Base-by-base conservation (phyloP, 2,888 invertebrate genomes). In the Hemistola chrysoprasaria region DNA sequence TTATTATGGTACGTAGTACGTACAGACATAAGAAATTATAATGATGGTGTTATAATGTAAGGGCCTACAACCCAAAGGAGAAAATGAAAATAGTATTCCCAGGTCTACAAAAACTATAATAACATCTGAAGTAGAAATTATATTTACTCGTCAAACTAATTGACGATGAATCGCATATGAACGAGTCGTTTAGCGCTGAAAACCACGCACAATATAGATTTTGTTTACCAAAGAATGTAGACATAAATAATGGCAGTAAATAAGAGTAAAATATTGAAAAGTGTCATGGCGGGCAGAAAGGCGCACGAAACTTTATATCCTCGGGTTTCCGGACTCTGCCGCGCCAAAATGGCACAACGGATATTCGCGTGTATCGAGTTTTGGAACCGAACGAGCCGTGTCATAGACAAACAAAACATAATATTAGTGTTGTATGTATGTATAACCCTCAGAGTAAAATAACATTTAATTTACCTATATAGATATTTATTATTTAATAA, bases 251-350 rank as follows among this genome's bases (percentile, higher is more conserved):
- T 80, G 63, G 75, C 84, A 71, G 81, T 88, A 87, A 88, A 88
- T 88, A 88, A 87, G 79, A 80, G 81, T 84, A 82, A 87, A 86
- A 87, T 88, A 88, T 88, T 81, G 88, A 78, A 84, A 86, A 88
- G 66, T 84, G 88, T 87, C 88, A 83, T 74, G 76, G 80, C 76
- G 78, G 74, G 73, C 64, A 81, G 80, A 83, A 81, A 81, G 75
- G 79, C 78, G 78, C 76, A 80, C 76, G 83, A 76, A 81, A 81
- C 79, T 82, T 85, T 82, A 86, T 86, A 82, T 85, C 84, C 85
- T 75, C 66, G 73, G 73, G 81, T 79, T 83, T 88, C 88, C 88
- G 87, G 83, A 68, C 73, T 78, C 75, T 68, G 72, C 76, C 78
- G 72, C 78, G 72, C 78, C 75, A 83, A 83, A 85, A 84, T 83